Conservation (phyloP, 2,888 invertebrate genomes). For the Ophion costatus region DNA sequence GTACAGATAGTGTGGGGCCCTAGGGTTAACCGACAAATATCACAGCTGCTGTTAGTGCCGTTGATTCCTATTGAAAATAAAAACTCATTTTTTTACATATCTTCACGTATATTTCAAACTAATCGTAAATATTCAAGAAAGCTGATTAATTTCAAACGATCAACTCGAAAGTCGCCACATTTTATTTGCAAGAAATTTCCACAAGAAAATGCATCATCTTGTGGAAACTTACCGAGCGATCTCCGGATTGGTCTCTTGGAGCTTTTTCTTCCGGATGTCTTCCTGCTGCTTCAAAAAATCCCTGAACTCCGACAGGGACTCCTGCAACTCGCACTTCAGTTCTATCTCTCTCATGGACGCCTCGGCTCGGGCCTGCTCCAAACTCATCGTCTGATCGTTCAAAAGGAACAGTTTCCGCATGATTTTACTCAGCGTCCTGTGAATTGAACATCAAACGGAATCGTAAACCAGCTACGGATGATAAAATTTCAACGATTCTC, state of each 20-base stretch:
- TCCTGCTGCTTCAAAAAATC: conserved; percentile 67
- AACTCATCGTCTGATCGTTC: conserved; percentile 58
- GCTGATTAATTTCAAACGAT: no score
- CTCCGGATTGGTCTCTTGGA: conserved; percentile 67
- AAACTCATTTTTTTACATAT: no score
- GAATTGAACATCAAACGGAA: conserved; percentile 1
- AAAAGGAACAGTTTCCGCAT: conserved; percentile 64
- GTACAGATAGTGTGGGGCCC: no score
- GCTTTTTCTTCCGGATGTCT: conserved; percentile 55
- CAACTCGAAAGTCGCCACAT: no score
- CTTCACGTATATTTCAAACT: no score
- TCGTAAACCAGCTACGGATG: not conserved
- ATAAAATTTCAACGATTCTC: not conserved
- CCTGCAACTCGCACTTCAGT: conserved; percentile 54
- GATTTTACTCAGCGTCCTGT: conserved; percentile 58
- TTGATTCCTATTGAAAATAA: no score
- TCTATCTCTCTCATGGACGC: conserved; percentile 37
- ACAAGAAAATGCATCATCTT: no score
- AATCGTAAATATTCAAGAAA: no score
- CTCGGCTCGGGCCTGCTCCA: conserved; percentile 39
- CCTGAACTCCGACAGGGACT: conserved; percentile 55
- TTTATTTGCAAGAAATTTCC: not conserved
- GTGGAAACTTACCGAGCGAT: conserved; percentile 62
- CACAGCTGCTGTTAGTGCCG: no score
- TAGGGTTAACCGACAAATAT: no score